These are phyloP conservation scores for Ciconia maguari DNA, from an alignment of 2,113 vertebrate genomes.

Conservation along the genomic window DNA sequence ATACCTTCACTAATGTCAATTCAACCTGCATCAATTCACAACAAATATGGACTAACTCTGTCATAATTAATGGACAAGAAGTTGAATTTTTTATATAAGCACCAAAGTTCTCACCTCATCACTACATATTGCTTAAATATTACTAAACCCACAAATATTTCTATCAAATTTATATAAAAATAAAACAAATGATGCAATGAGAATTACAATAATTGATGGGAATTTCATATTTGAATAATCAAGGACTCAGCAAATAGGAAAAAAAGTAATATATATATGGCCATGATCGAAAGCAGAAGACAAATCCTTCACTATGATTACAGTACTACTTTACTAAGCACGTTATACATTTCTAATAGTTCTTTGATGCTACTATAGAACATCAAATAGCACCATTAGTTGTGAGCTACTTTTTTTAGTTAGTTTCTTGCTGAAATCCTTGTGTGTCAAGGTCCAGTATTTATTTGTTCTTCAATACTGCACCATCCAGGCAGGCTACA, in stretches of 20 bases:
- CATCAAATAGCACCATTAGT: not conserved
- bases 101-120: not conserved
- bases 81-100: not conserved
- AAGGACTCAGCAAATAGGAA: not conserved
- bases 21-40: not conserved
- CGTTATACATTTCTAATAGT: not conserved
- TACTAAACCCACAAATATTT: not conserved
- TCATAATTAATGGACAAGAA: not conserved
- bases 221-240: not conserved
- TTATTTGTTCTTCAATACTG: not conserved
- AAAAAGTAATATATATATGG: not conserved
- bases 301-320: fast-evolving
- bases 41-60: not conserved
- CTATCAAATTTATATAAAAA: not conserved
- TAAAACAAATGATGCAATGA: not conserved
- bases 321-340: not conserved
- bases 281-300: not conserved
- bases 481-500: not conserved
- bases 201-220: not conserved
- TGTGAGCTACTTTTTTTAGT: not conserved
- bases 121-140: not conserved
- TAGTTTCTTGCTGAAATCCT: not conserved
- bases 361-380: not conserved
- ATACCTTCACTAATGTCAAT: not conserved
- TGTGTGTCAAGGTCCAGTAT: not conserved